phyloP scores from a whole-genome alignment of 1,140 invertebrate genomes.

The Drosophila punjabiensis region DNA sequence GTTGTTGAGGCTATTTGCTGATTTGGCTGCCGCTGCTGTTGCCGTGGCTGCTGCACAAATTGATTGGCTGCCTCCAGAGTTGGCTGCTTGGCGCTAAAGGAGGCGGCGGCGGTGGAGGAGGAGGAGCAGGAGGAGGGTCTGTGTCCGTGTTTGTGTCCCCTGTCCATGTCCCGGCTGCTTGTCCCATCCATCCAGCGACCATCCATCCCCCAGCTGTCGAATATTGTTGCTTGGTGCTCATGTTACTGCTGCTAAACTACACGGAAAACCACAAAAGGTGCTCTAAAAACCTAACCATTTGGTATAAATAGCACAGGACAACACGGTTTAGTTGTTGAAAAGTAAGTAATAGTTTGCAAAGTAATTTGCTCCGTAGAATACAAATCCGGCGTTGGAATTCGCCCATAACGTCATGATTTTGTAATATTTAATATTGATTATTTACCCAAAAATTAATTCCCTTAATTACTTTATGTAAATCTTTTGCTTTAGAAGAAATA shows the following conservation, averaged over 20 bases:
- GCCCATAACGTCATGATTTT: too few relatives aligned
- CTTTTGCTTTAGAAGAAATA: too few relatives aligned
- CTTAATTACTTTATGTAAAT: too few relatives aligned
- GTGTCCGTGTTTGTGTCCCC: conserved; percentile 51
- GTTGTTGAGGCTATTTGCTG: conserved; percentile 82
- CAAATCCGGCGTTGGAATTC: too few relatives aligned
- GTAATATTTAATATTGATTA: too few relatives aligned
- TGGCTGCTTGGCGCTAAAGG: neutral
- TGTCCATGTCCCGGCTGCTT: conserved; percentile 57
- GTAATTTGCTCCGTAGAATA: too few relatives aligned
- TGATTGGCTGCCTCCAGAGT: conserved; percentile 69
- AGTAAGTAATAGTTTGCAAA: too few relatives aligned
- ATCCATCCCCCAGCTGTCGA: conserved; percentile 68
- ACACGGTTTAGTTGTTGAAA: too few relatives aligned
- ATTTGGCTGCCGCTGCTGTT: conserved; percentile 63
- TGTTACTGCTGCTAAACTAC: conserved; percentile 9
- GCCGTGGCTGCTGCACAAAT: conserved; percentile 63
- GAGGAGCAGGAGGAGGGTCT: conserved; percentile 1
- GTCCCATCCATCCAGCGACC: conserved; percentile 70
- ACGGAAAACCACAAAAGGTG: neutral
- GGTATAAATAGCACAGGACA: too few relatives aligned
- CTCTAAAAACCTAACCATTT: neutral
- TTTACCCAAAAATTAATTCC: too few relatives aligned
- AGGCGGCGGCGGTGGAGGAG: neutral
- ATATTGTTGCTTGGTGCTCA: conserved; percentile 28